Conservation (phyloP, 2,797 vertebrate genomes). For the Nannoperca australis region DNA sequence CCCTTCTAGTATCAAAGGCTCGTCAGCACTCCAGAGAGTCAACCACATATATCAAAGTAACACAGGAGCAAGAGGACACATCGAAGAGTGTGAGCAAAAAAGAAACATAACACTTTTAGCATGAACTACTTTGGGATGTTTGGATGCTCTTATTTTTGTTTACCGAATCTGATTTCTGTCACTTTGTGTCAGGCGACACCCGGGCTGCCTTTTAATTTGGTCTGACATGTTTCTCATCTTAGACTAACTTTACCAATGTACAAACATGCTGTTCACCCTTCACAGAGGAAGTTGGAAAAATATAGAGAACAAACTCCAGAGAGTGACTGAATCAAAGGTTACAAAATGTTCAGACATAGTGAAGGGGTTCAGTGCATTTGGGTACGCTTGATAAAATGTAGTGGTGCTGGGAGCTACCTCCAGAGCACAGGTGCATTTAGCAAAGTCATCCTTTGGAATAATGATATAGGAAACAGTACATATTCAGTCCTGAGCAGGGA, state of each 20-base stretch:
- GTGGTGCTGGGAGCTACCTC: conserved; percentile 28
- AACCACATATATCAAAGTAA: conserved; percentile 84
- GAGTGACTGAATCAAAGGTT: conserved; percentile 84
- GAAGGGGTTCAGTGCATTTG: conserved; percentile 48
- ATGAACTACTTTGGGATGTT: conserved; percentile 84
- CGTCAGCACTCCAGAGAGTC: conserved; percentile 80
- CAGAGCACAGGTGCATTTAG: conserved; percentile 50
- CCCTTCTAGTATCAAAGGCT: conserved; percentile 86
- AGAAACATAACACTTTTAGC: conserved; percentile 71
- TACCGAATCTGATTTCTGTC: conserved; percentile 81
- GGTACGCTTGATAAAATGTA: conserved; percentile 39
- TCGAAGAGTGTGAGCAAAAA: conserved; percentile 56
- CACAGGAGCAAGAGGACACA: conserved; percentile 81
- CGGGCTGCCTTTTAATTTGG: conserved; percentile 78
- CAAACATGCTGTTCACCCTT: conserved; percentile 80
- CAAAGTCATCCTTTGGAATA: conserved; percentile 7
- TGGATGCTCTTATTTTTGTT: conserved; percentile 84
- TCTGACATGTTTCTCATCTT: conserved; percentile 83
- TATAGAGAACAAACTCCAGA: conserved; percentile 79
- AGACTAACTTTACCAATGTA: conserved; percentile 84
- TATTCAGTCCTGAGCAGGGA: background rate
- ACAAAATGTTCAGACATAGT: conserved; percentile 83
- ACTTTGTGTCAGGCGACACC: conserved; percentile 81
- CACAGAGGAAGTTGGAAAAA: conserved; percentile 81
- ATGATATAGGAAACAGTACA: background rate